Conservation (phyloP, 2,888 invertebrate species). For the Tenthredo livida region DNA sequence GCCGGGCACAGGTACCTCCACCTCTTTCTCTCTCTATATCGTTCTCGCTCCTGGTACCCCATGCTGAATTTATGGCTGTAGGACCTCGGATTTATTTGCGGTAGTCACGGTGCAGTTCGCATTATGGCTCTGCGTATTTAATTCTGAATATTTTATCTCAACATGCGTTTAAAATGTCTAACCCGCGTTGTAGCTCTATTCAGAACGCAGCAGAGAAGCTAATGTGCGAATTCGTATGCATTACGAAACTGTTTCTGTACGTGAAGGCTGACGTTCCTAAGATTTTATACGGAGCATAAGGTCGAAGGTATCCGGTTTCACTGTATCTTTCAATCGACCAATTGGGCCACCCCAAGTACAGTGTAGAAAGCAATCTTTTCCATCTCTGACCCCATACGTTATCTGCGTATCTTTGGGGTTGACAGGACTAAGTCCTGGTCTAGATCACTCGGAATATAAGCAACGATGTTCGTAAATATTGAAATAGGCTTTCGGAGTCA, state of each 20-base stretch:
- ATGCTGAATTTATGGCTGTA: constrained; percentile 12
- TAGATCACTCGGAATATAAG: constrained; percentile 25
- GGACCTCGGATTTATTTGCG: constrained; percentile 27
- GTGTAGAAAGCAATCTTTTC: constrained; percentile 63
- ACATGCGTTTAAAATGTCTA: background rate
- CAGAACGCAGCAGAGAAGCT: background rate
- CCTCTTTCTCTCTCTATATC: background rate
- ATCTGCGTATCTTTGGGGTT: constrained; percentile 46
- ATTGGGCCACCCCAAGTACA: constrained; percentile 61
- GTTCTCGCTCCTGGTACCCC: constrained; percentile 5
- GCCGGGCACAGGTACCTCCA: constrained; percentile 34
- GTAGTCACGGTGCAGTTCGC: constrained; percentile 26
- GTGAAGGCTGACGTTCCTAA: background rate
- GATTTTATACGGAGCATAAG: constrained; percentile 23
- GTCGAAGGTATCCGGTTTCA: constrained; percentile 64
- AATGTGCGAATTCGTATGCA: background rate
- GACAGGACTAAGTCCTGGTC: constrained; percentile 4
- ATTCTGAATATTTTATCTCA: background rate
- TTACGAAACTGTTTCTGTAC: background rate
- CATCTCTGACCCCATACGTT: constrained; percentile 57
- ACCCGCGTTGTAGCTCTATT: background rate
- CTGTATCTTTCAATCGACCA: constrained; percentile 62
- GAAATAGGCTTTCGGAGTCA: constrained; percentile 48
- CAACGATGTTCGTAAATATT: constrained; percentile 51
- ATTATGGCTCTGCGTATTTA: constrained; percentile 1